These are phyloP conservation scores for Exocentrus adspersus DNA, from an alignment of 2,888 invertebrate genomes.

Conservation along the genomic window DNA sequence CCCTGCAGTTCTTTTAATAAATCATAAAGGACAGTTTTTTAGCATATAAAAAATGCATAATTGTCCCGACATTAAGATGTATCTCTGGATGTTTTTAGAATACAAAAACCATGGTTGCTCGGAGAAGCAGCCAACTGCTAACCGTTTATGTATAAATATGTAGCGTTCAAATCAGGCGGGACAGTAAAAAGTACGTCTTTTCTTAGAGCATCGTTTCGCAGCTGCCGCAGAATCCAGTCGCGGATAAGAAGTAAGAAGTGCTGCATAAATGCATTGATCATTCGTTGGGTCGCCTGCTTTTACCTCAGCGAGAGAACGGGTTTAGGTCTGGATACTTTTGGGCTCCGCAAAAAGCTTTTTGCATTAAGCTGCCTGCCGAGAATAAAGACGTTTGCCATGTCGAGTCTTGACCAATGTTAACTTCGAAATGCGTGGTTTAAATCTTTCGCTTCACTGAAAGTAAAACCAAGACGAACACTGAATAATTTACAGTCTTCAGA, in stretches of 20 bases:
- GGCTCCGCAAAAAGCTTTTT: conserved; percentile 58
- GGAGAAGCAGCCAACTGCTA: conserved; percentile 44
- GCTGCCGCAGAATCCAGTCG: conserved; percentile 58
- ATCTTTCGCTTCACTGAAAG: conserved; percentile 56
- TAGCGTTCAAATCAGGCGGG: conserved; percentile 46
- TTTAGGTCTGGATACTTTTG: conserved; percentile 58
- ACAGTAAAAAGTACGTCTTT: conserved; percentile 50
- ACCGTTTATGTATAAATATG: conserved; percentile 48
- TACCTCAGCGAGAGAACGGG: conserved; percentile 56
- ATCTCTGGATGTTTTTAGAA: conserved; percentile 47
- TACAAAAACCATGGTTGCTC: conserved; percentile 42
- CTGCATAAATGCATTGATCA: conserved; percentile 63
- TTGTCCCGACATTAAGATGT: conserved; percentile 50
- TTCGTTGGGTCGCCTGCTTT: conserved; percentile 46
- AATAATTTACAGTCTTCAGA: conserved; percentile 52
- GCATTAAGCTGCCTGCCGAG: conserved; percentile 58
- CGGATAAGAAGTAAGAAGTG: conserved; percentile 60
- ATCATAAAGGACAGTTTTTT: not conserved
- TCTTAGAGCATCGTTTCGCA: conserved; percentile 50
- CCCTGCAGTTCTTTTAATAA: not conserved
- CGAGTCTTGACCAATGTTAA: conserved; percentile 56
- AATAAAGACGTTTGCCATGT: conserved; percentile 61
- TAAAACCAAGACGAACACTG: conserved; percentile 57
- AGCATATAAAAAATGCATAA: conserved; percentile 33
- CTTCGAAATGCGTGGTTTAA: conserved; percentile 56